Percentiles rank a stretch among this genome's conserved stretches.
These are phyloP conservation scores for Scaptomyza reducta DNA, from an alignment of 2,888 invertebrate species.

Conservation along the genomic window DNA sequence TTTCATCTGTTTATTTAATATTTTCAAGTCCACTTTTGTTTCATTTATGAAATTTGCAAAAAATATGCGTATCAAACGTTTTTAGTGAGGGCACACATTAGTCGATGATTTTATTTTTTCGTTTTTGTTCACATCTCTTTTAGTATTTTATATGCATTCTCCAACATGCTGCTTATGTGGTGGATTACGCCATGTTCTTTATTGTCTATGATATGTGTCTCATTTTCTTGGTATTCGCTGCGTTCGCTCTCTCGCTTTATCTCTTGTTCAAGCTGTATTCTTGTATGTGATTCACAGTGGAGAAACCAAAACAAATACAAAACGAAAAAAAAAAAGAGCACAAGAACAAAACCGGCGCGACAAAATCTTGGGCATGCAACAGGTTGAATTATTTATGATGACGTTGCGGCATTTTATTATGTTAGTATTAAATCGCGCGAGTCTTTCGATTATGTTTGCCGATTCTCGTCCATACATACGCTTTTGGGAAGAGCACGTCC, in stretches of 20 bases:
- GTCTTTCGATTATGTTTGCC: not conserved
- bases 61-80: not conserved
- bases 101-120: slow-evolving; percentile 4
- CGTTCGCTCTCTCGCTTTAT: not conserved
- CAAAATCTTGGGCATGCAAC: slow-evolving; percentile 40
- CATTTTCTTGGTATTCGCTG: not conserved
- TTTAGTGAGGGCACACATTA: slow-evolving; percentile 23
- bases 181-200: slow-evolving; percentile 46
- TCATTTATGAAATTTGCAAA: not conserved
- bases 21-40: no score
- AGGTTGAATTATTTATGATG: slow-evolving; percentile 31
- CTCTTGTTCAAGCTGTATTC: slow-evolving; percentile 9
- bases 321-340: slow-evolving; percentile 3
- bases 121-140: not conserved
- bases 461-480: slow-evolving; percentile 21
- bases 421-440: not conserved
- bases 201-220: slow-evolving; percentile 1
- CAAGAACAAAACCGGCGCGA: slow-evolving; percentile 40
- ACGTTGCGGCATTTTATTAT: not conserved
- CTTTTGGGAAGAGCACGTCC: slow-evolving; percentile 54
- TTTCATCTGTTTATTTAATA: no score
- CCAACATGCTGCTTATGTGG: slow-evolving; percentile 7
- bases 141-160: slow-evolving; percentile 7
- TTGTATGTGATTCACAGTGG: slow-evolving; percentile 23
- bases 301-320: slow-evolving; percentile 32